A percentile compares a stretch with the other conserved stretches of the same genome.
phyloP scores from a whole-genome alignment of 2,797 vertebrate genomes.

The Sphaeramia orbicularis region DNA sequence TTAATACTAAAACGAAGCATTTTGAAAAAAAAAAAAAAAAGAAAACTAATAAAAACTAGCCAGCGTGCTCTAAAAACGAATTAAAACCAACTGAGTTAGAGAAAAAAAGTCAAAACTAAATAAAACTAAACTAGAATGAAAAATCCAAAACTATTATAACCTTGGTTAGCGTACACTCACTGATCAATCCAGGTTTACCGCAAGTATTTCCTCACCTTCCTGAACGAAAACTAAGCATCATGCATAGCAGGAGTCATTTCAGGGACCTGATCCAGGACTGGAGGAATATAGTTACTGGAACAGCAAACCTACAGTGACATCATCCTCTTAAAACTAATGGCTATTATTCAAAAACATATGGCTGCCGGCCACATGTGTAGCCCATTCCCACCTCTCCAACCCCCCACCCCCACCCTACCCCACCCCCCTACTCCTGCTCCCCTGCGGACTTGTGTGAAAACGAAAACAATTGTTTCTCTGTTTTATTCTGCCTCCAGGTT shows the following conservation, averaged over 20 bases:
- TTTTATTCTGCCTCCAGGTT: constrained; percentile 54
- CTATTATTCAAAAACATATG: constrained; percentile 80
- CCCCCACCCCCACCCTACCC: neutral
- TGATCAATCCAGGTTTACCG: constrained; percentile 32
- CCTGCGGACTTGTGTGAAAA: constrained; percentile 40
- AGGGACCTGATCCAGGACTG: constrained; percentile 64
- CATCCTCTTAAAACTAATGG: constrained; percentile 81
- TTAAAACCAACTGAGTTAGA: too few species aligned
- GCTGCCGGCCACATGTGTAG: constrained; percentile 66
- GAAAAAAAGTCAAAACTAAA: too few species aligned
- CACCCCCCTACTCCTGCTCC: constrained; percentile 21
- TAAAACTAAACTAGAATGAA: too few species aligned
- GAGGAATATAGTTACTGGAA: constrained; percentile 80
- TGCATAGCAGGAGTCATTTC: constrained; percentile 57
- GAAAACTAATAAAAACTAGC: too few species aligned
- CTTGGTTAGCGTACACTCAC: constrained; percentile 6
- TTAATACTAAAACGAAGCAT: too few species aligned
- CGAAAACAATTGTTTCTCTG: constrained; percentile 71
- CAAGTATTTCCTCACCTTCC: constrained; percentile 51
- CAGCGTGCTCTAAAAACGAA: too few species aligned
- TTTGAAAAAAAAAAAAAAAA: too few species aligned
- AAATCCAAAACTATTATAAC: too few species aligned
- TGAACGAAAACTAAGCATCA: constrained; percentile 17
- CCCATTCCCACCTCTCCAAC: constrained; percentile 19
- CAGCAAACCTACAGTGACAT: constrained; percentile 74